Evolutionary conservation across 2,797 vertebrate species (phyloP).

Genomic region (Artibeus jamaicensis): DNA sequence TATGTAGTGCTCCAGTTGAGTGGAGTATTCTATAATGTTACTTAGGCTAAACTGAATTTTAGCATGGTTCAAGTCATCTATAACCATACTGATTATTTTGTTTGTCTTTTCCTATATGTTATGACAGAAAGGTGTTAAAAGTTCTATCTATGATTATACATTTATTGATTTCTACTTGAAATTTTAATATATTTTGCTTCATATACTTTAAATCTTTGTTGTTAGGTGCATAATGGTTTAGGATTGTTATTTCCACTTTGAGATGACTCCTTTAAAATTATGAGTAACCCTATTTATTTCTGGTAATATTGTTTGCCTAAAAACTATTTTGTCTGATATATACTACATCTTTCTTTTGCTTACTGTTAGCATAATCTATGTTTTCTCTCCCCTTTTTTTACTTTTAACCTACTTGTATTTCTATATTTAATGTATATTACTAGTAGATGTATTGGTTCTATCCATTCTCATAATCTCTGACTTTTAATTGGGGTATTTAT

Average conservation of each 20-base stretch:
- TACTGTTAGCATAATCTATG: background rate
- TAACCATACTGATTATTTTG: background rate
- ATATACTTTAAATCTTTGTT: background rate
- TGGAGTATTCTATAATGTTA: background rate
- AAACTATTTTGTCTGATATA: background rate
- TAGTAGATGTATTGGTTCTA: background rate
- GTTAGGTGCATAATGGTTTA: background rate
- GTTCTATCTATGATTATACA: background rate
- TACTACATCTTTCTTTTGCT: background rate
- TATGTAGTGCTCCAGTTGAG: background rate
- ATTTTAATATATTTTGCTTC: background rate
- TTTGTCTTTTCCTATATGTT: background rate
- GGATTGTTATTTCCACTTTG: background rate
- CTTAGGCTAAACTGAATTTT: background rate
- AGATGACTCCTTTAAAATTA: background rate
- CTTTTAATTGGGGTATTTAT: background rate
- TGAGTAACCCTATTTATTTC: background rate
- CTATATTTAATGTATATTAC: background rate
- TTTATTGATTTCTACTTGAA: background rate
- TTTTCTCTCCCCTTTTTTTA: background rate
- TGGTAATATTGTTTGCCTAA: background rate
- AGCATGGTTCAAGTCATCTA: background rate
- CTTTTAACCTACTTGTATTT: background rate
- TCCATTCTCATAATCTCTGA: background rate
- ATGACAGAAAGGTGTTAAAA: background rate